phyloP scores from a whole-genome alignment of 2,113 vertebrate genomes.

The Poecile atricapillus region DNA sequence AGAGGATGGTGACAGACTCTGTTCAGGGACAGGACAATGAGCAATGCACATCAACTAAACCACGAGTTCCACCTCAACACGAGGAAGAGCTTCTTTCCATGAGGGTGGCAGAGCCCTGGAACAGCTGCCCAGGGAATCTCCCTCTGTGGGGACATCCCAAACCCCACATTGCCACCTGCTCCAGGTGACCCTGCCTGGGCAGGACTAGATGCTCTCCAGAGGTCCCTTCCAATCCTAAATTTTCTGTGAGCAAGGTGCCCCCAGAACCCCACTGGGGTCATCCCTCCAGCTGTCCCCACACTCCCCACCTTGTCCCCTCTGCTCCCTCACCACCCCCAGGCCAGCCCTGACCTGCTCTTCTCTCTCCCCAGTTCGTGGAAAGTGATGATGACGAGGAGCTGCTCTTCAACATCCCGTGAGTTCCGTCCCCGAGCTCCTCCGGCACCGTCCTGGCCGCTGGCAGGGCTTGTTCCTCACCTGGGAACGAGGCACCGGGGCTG shows the following conservation, averaged over 20 bases:
- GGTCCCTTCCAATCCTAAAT: not conserved
- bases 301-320: not conserved
- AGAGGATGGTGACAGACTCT: not conserved
- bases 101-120: not conserved
- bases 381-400: constrained; percentile 95
- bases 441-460: rapidly evolving
- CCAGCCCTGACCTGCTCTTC: not conserved
- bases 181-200: not conserved
- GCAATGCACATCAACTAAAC: rapidly evolving
- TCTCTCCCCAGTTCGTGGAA: constrained; percentile 85
- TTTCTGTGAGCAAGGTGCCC: too few relatives aligned
- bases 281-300: too few relatives aligned
- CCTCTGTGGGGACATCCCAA: not conserved
- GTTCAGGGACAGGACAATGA: not conserved
- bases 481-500: rapidly evolving
- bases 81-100: not conserved
- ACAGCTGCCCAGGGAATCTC: not conserved
- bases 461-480: rapidly evolving
- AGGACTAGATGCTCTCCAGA: not conserved
- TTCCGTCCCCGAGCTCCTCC: not conserved
- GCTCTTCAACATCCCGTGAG: constrained; percentile 98
- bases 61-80: not conserved
- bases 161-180: not conserved
- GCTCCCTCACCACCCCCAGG: not conserved
- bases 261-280: not conserved